phyloP scores from a whole-genome alignment of 2,797 vertebrate genomes.

The Pantherophis vulpinus region DNA sequence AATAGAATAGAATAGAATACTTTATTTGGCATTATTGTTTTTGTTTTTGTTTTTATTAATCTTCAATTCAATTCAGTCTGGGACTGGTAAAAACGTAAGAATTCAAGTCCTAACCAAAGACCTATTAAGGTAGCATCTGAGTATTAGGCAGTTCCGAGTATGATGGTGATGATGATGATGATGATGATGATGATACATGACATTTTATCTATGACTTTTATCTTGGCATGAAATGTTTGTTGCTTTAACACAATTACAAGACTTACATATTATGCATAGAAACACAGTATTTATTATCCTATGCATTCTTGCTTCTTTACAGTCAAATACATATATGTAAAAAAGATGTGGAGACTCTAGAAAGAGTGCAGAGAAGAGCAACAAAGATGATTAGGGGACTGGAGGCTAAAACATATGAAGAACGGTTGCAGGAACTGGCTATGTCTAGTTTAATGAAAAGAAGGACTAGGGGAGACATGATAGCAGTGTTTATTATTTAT shows the following conservation, averaged over 20 bases:
- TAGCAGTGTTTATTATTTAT: no score
- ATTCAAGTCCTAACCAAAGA: neutral
- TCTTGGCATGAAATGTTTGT: neutral
- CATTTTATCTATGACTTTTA: neutral
- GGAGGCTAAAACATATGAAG: no score
- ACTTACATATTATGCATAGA: neutral
- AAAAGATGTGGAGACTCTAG: no score
- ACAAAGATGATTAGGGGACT: no score
- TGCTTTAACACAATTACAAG: neutral
- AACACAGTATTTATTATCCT: neutral
- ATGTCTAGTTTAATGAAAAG: no score
- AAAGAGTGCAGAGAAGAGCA: no score
- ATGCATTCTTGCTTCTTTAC: neutral
- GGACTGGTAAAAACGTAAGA: neutral
- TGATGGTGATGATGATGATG: no score
- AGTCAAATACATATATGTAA: neutral
- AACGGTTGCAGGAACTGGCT: no score
- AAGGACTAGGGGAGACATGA: no score
- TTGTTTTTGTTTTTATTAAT: neutral
- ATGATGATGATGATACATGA: neutral
- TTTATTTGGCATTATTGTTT: neutral
- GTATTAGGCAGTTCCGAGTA: neutral
- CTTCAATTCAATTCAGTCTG: neutral
- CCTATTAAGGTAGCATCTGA: neutral
- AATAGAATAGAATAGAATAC: neutral